Evolutionary conservation across 2,113 vertebrate species (phyloP).

Genomic region (Gambusia holbrooki): DNA sequence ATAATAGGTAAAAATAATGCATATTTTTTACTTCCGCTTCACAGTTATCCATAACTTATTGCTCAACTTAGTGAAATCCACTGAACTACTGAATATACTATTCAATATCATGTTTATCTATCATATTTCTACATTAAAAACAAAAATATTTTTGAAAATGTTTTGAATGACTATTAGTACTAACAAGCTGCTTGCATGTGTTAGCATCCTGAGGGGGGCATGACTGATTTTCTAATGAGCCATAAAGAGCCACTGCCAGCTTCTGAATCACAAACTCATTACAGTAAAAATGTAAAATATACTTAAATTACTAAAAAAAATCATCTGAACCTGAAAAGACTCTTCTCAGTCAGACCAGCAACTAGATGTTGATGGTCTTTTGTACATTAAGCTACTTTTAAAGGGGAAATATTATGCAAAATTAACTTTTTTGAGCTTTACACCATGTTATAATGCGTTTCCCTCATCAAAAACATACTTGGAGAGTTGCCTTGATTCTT

Average conservation of each 20-base stretch:
- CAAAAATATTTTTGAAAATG: constrained; percentile 7
- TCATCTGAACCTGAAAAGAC: constrained; percentile 39
- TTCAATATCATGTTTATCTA: too few relatives aligned
- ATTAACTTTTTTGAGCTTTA: too few relatives aligned
- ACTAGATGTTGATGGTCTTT: constrained; percentile 9
- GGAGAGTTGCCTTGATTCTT: too few relatives aligned
- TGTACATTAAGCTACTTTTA: background rate
- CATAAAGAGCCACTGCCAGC: constrained; percentile 60
- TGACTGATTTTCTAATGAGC: constrained; percentile 70
- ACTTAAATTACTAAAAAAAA: constrained; percentile 44
- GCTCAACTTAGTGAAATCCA: background rate
- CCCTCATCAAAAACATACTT: too few relatives aligned
- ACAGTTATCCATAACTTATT: background rate
- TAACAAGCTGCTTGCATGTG: constrained; percentile 1
- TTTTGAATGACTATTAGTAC: background rate
- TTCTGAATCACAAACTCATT: constrained; percentile 69
- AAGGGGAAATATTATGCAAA: too few relatives aligned
- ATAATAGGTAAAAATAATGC: too few relatives aligned
- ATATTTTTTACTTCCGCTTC: background rate
- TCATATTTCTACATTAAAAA: constrained; percentile 15
- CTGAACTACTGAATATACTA: background rate
- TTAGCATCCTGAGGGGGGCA: constrained; percentile 51
- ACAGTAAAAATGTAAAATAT: constrained; percentile 63
- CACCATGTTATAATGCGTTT: too few relatives aligned
- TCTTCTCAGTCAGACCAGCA: constrained; percentile 25